These are phyloP conservation scores for Trichonephila clavata DNA, from an alignment of 1,140 invertebrate genomes.

Conservation along the genomic window DNA sequence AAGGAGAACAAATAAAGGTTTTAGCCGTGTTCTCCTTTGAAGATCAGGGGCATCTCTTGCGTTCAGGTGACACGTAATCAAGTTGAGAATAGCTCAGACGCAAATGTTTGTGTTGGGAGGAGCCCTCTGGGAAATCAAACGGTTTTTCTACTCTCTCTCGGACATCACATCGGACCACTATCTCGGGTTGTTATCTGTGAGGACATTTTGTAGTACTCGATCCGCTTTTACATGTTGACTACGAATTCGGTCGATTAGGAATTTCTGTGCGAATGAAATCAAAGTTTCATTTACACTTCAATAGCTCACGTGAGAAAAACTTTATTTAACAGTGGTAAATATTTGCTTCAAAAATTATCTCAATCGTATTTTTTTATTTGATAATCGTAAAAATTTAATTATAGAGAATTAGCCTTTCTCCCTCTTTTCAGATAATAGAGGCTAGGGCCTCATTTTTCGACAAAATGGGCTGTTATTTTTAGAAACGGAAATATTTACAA, in stretches of 20 bases:
- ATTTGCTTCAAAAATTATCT: not conserved
- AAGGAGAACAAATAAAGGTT: not conserved
- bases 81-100: slow-evolving; percentile 7
- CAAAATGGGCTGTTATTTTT: too few species aligned
- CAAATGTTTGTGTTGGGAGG: slow-evolving; percentile 32
- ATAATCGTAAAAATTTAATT: too few species aligned
- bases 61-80: slow-evolving; percentile 46
- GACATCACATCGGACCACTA: not conserved
- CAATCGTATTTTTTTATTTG: too few species aligned
- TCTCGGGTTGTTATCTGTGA: not conserved
- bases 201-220: not conserved
- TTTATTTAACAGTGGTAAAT: not conserved
- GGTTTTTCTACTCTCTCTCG: not conserved
- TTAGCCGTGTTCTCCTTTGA: not conserved
- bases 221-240: not conserved
- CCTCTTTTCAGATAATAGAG: too few species aligned
- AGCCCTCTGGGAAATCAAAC: slow-evolving; percentile 17
- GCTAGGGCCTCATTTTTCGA: too few species aligned
- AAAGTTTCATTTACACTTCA: not conserved
- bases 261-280: not conserved
- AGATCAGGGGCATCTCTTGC: not conserved
- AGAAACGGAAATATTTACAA: too few species aligned
- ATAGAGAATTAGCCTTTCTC: too few species aligned
- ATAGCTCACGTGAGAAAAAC: not conserved
- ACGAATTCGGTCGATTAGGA: not conserved